A percentile compares a stretch with the other conserved stretches of the same genome.
These are phyloP conservation scores for Alca torda DNA, from an alignment of 2,797 vertebrate genomes.

Conservation along the genomic window DNA sequence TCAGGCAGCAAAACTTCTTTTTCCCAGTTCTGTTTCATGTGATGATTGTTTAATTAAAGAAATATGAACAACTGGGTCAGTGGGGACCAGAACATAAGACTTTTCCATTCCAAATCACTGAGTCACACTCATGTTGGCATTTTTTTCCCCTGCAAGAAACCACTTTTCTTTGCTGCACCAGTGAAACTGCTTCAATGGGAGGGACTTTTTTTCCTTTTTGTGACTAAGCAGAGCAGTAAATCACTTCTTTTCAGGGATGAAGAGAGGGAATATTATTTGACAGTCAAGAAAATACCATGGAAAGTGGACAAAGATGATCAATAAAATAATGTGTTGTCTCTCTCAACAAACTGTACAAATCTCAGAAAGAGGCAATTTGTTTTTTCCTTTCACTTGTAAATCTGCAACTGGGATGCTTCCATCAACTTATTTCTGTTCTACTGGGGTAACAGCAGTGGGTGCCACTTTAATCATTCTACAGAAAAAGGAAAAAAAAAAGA, in stretches of 20 bases:
- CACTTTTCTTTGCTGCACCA: not conserved
- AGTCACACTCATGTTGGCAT: not conserved
- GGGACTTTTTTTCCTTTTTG: not conserved
- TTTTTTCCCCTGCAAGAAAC: not conserved
- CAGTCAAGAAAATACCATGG: not conserved
- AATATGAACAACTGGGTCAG: not conserved
- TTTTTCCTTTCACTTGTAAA: not conserved
- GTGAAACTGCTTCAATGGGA: not conserved
- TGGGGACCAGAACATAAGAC: not conserved
- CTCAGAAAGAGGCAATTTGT: not conserved
- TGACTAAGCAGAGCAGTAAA: not conserved
- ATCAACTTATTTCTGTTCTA: not conserved
- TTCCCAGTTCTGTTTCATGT: not conserved
- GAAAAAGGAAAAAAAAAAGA: accelerated
- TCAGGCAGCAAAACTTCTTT: not conserved
- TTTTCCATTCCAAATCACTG: not conserved
- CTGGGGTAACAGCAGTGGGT: not conserved
- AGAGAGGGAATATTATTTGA: not conserved
- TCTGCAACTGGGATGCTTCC: not conserved
- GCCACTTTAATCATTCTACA: not conserved
- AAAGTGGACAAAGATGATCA: not conserved
- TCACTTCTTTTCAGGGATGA: not conserved
- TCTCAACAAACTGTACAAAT: not conserved
- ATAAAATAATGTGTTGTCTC: not conserved
- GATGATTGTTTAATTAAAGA: not conserved